Percentiles rank a stretch among this genome's conserved stretches.
phyloP scores from a whole-genome alignment of 2,113 vertebrate genomes.

The Tenebrosternarchus preto region DNA sequence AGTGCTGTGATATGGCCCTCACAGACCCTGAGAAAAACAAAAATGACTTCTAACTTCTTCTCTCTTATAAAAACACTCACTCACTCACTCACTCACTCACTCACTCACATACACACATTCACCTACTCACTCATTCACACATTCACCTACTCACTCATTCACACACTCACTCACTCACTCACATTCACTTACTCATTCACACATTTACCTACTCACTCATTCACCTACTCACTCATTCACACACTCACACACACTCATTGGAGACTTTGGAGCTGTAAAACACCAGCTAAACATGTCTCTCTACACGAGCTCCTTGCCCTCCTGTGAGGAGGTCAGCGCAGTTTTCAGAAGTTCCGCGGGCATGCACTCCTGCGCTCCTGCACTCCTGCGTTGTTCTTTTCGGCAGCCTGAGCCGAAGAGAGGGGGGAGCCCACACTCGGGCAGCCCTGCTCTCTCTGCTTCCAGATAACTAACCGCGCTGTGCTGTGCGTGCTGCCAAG shows the following conservation, averaged over 20 bases:
- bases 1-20: constrained; percentile 25
- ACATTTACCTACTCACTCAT: constrained; percentile 4
- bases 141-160: background rate
- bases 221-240: background rate
- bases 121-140: background rate
- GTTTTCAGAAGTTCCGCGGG: constrained; percentile 13
- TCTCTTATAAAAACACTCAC: background rate
- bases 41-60: background rate
- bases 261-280: constrained; percentile 2
- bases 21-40: constrained; percentile 6
- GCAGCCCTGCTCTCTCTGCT: no score
- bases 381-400: background rate
- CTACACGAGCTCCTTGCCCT: constrained; percentile 31
- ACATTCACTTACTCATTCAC: background rate
- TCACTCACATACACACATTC: background rate
- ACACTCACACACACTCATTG: background rate
- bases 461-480: constrained; percentile 27
- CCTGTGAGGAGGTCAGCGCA: constrained; percentile 1
- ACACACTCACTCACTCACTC: background rate
- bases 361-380: constrained; percentile 35
- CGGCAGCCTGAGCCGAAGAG: background rate
- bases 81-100: background rate
- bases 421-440: background rate
- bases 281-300: constrained; percentile 20
- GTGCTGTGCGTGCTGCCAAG: constrained; percentile 2